Percentiles rank a stretch among this genome's conserved stretches.
Evolutionary conservation across 2,888 invertebrate genomes (phyloP).

Genomic region (Oeneis ivallda): DNA sequence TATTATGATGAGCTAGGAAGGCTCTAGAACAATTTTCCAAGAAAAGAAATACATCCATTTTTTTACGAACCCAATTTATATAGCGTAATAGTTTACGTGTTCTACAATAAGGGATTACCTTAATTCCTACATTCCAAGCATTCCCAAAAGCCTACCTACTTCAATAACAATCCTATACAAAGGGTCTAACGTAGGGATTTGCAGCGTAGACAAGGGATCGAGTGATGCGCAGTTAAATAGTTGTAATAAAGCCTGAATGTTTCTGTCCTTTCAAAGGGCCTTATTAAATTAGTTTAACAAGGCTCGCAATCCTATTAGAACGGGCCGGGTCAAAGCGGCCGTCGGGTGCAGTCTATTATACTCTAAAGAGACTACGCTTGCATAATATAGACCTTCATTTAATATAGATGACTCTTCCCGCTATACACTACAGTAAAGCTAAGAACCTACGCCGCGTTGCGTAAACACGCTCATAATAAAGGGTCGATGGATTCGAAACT

Average conservation of each 20-base stretch:
- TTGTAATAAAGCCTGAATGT: slow-evolving; percentile 15
- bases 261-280: slow-evolving; percentile 20
- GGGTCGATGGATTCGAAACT: too few species aligned
- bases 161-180: slow-evolving; percentile 5
- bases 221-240: slow-evolving; percentile 17
- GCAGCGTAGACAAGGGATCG: slow-evolving; percentile 17
- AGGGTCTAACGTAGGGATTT: slow-evolving; percentile 6
- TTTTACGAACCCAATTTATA: neutral
- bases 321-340: slow-evolving; percentile 24
- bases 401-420: slow-evolving; percentile 9
- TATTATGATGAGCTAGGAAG: too few species aligned
- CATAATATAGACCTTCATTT: slow-evolving; percentile 6
- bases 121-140: slow-evolving; percentile 9
- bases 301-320: slow-evolving; percentile 21
- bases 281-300: slow-evolving; percentile 32
- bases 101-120: slow-evolving; percentile 2
- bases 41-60: too few species aligned
- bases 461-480: too few species aligned
- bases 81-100: neutral
- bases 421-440: neutral
- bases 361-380: neutral
- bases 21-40: too few species aligned
- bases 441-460: neutral
- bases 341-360: slow-evolving; percentile 2
- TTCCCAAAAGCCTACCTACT: slow-evolving; percentile 12